Base-by-base conservation (phyloP, 2,888 invertebrate species). In the Caenorhabditis becei region DNA sequence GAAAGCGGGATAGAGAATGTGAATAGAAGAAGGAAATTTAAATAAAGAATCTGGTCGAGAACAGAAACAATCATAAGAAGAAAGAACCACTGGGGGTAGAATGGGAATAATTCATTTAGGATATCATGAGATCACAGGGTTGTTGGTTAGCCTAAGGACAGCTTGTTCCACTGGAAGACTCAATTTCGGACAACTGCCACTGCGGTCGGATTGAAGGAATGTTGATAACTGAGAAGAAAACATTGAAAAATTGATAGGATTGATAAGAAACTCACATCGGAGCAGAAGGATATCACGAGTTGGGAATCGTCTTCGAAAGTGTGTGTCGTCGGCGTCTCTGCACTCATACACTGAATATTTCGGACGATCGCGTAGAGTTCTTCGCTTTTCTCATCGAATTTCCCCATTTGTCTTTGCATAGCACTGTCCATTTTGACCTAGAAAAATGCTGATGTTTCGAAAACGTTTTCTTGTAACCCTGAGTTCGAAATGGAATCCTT, bases 401-500 rank as follows among this genome's bases (percentile, higher is more conserved):
- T 56, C 11, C n/a, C 56, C 74, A 63, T 62, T 56, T 74, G 26
- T 41, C 51, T 24, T 51, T 74, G 69, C 23, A 69, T 47, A 32
- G 74, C 51, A 16, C 11, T n/a, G 28, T 74, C 63, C 41, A 80
- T 49, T 74, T 74, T 74, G 32, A 69, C 35, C 69, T 74, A 41
- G 8, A 58, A 20, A 10, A 26, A 26, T 49, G 44, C 16, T 18
- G 0, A n/a, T 20, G 4, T 8, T 58, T 23, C 14, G 35, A 47
- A 70, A 54, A 59, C 47, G 35, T 49, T 5, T 44, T n/a, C 7
- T 7, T 51, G 14, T 37, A 61, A 79, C 78, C 54, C 24, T 37
- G 28, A 79, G 49, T 44, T 72, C 67, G 20, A 24, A 37, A 41
- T 51, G 26, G 28, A 74, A 67, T 32, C 51, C 69, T 4, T 63